Base-by-base conservation (phyloP, 2,113 vertebrate genomes). In the Neofelis nebulosa region DNA sequence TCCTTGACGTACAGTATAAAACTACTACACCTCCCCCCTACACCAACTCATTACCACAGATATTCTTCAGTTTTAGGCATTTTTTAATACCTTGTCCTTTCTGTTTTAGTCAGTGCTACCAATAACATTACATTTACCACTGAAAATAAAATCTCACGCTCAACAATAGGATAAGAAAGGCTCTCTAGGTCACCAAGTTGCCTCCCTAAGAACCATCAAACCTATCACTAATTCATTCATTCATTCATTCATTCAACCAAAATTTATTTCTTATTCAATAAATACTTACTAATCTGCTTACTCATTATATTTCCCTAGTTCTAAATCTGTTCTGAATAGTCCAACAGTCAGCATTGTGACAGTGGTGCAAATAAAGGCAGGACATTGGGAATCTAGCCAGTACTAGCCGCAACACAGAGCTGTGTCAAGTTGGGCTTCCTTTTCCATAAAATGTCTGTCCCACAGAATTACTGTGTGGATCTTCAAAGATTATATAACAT, bases 91-190 rank as follows among this genome's bases (percentile, higher is more conserved):
- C 21, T 76, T 86, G 66, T 80, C 50, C 27, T 4, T 89, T 80
- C 38, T 95, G 45, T 74, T 89, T 93, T 52, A 65, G 48, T 19
- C 63, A 80, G 36, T 27, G n/a, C 45, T 88, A 89, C 33, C 33
- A 78, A 83, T 50, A 48, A 93, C 29, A 83, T n/a, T 61, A 65
- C 11, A 90, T 38, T 79, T n/a, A 79, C 36, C 85, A 91, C 0
- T 69, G 48, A 91, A 96, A 78, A 93, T 74, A 83, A 81, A 96
- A 88, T 78, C 61, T 90, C n/a, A 89, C 80, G 27, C 31, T 79
- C 61, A 63, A 33, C 29, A 82, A 79, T 0, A 68, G 11, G 33
- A 23, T n/a, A 85, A 94, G 16, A 76, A 65, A 45, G 21, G 5
- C 11, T 50, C 13, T 71, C 27, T 48, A 78, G 12, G 31, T 48